Evolutionary conservation across 2,888 invertebrate species (phyloP).

Genomic region (Hololepta plana): DNA sequence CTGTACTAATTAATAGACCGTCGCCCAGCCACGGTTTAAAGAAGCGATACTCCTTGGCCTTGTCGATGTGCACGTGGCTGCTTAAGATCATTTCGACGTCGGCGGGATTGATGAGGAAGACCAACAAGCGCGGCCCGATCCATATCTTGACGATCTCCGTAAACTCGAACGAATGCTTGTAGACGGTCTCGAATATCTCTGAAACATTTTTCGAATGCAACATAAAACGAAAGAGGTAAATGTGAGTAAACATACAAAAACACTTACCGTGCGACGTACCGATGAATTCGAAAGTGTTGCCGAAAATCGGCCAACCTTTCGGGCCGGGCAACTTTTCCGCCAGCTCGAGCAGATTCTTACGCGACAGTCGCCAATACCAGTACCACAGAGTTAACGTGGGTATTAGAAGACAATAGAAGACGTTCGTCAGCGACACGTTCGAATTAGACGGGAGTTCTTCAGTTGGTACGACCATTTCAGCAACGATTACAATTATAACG

Average conservation of each 20-base stretch:
- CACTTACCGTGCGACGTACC: conserved; percentile 53
- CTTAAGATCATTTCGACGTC: conserved; percentile 64
- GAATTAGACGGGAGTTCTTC: too few species aligned
- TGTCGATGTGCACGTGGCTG: conserved; percentile 66
- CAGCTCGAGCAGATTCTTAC: conserved; percentile 50
- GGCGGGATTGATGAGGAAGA: conserved; percentile 57
- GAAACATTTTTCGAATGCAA: conserved; percentile 13
- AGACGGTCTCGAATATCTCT: conserved; percentile 54
- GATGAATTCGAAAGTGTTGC: conserved; percentile 55
- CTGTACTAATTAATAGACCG: conserved; percentile 64
- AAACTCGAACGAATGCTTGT: conserved; percentile 33
- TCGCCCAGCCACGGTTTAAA: conserved; percentile 74
- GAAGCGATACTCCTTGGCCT: conserved; percentile 59
- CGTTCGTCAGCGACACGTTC: conserved; percentile 37
- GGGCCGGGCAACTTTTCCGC: conserved; percentile 59
- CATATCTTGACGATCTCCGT: conserved; percentile 47
- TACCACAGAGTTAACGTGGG: conserved; percentile 51
- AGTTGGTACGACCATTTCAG: too few species aligned
- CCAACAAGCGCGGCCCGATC: conserved; percentile 57
- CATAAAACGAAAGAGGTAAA: neutral
- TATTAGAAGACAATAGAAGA: conserved; percentile 55
- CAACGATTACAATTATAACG: too few species aligned
- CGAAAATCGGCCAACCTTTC: conserved; percentile 49
- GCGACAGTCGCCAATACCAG: conserved; percentile 56
- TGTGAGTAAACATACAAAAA: too few species aligned